phyloP scores from a whole-genome alignment of 2,888 invertebrate genomes.

The Drosophila yooni region DNA sequence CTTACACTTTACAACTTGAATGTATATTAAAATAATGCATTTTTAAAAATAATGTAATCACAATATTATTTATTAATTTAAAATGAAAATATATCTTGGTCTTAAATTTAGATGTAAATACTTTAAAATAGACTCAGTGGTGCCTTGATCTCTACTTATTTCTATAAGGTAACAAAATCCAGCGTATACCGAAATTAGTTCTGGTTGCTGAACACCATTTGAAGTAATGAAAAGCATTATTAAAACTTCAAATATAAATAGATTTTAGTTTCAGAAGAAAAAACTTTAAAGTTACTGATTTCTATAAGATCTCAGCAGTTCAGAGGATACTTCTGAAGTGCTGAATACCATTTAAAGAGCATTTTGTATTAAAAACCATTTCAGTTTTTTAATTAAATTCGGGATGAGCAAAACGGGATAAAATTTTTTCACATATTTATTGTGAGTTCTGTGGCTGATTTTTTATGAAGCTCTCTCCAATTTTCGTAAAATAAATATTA shows the following conservation, averaged over 20 bases:
- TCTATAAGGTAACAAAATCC: neutral
- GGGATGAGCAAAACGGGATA: neutral
- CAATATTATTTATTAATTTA: neutral
- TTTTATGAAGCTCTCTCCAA: neutral
- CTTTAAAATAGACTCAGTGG: neutral
- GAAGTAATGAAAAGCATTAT: neutral
- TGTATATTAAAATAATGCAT: neutral
- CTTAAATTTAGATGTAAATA: neutral
- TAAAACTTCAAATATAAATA: neutral
- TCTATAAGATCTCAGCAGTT: neutral
- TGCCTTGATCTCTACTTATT: neutral
- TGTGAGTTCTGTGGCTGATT: neutral
- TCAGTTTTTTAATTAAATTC: neutral
- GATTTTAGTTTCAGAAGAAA: too few relatives aligned
- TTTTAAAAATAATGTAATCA: neutral
- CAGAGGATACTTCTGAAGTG: neutral
- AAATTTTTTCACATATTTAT: neutral
- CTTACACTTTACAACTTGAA: neutral
- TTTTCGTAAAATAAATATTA: neutral
- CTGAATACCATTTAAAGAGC: neutral
- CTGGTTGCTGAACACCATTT: neutral
- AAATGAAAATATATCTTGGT: neutral
- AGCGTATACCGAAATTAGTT: neutral
- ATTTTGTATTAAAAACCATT: neutral
- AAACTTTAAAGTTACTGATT: too few relatives aligned